Conservation (phyloP, 1,140 invertebrate genomes). For the Thrips palmi region DNA sequence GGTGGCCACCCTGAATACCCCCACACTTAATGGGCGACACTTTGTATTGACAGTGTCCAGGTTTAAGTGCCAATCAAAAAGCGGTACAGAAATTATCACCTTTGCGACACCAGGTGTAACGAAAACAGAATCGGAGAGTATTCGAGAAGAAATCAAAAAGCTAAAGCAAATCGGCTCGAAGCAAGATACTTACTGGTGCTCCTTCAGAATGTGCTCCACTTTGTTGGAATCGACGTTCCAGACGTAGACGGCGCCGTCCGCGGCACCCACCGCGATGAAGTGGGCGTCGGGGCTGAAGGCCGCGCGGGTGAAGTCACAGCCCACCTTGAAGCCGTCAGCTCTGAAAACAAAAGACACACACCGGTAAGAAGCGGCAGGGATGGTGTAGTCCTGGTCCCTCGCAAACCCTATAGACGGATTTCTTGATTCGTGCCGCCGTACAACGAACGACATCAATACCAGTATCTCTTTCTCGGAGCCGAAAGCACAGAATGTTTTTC, state of each 20-base stretch:
- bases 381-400: background rate
- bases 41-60: slow-evolving; percentile 3
- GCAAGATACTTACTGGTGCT: slow-evolving; percentile 72
- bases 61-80: background rate
- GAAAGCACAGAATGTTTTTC: too few species aligned
- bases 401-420: too few species aligned
- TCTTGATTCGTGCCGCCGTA: too few species aligned
- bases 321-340: slow-evolving; percentile 85
- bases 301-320: slow-evolving; percentile 83
- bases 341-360: slow-evolving; percentile 30
- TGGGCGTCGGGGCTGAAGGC: slow-evolving; percentile 79
- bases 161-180: too few species aligned
- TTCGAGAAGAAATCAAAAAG: too few species aligned
- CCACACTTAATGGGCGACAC: background rate
- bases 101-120: background rate
- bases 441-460: too few species aligned
- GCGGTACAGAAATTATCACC: background rate
- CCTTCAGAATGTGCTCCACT: slow-evolving; percentile 67
- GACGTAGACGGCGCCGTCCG: slow-evolving; percentile 77
- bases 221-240: slow-evolving; percentile 69
- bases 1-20: too few species aligned
- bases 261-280: slow-evolving; percentile 74
- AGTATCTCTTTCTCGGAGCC: too few species aligned
- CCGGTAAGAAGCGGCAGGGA: slow-evolving; percentile 6
- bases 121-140: background rate